These are phyloP conservation scores for Acleris laterana DNA, from an alignment of 2,888 invertebrate genomes.

Conservation along the genomic window DNA sequence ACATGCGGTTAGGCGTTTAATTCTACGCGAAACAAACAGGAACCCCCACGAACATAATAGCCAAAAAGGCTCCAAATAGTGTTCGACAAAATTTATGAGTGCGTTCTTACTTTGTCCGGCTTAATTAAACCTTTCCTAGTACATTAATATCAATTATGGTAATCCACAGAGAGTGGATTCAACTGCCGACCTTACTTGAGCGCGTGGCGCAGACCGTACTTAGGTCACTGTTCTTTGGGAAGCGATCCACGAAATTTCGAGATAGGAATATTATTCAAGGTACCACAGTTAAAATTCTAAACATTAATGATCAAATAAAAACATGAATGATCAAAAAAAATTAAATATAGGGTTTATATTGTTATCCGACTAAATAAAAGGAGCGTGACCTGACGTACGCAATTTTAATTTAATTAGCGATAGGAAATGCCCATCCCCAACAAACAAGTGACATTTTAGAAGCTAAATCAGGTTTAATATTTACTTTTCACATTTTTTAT, in stretches of 20 bases:
- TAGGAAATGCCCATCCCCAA: too few species aligned
- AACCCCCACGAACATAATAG: slow-evolving; percentile 40
- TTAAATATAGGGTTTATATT: too few species aligned
- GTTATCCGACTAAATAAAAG: too few species aligned
- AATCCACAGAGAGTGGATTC: slow-evolving; percentile 65
- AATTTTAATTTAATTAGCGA: too few species aligned
- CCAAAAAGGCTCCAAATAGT: slow-evolving; percentile 46
- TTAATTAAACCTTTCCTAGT: slow-evolving; percentile 73
- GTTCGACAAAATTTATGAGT: slow-evolving; percentile 58
- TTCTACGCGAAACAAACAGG: slow-evolving; percentile 1
- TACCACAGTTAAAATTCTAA: too few species aligned
- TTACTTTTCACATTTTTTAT: too few species aligned
- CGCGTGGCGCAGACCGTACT: slow-evolving; percentile 15
- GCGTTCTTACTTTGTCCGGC: slow-evolving; percentile 63
- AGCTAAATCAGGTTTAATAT: too few species aligned
- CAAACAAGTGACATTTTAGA: too few species aligned
- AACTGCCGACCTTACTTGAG: slow-evolving; percentile 59
- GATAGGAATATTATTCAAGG: background rate
- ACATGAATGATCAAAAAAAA: too few species aligned
- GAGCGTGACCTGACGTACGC: too few species aligned
- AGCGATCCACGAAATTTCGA: slow-evolving; percentile 34
- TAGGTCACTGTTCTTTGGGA: slow-evolving; percentile 35
- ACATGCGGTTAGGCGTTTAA: background rate
- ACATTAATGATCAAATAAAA: too few species aligned
- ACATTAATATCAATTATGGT: slow-evolving; percentile 79